Base-by-base conservation (phyloP, 2,113 vertebrate species). In the Tympanuchus pallidicinctus region DNA sequence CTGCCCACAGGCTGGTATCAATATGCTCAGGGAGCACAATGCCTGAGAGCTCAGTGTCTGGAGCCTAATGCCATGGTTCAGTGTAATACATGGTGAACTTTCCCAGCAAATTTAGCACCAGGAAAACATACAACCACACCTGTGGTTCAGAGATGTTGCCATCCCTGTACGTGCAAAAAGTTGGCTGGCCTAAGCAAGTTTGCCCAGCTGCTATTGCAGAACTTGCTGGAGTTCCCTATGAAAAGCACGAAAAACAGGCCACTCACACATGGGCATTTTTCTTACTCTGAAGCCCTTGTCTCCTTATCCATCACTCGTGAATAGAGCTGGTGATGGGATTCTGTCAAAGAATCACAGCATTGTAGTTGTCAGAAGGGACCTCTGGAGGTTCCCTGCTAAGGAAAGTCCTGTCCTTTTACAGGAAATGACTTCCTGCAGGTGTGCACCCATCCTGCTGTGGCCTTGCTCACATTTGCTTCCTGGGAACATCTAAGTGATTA, bases 391-490 rank as follows among this genome's bases (percentile, higher is more conserved):
- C 30, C 30, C 32, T 59, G 32, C 56, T 59, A n/a, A 32, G 32
- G 56, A 59, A 19, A 32, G 56, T 59, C 56, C 56, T 57, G 2
- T 72, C 34, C 28, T 69, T 36, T 63, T 73, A 17, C 20, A 70
- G 70, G 25, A 83, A 91, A 74, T 24, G 45, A 72, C 76, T 88
- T 90, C 50, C 72, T 91, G 69, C 69, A 82, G 50, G 48, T 30
- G 65, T 36, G 60, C 72, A 34, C 59, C 47, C 61, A 47, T 5
- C 93, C 88, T 71, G 34, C 88, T 77, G 32, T 86, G 90, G 76
- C 47, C 52, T 88, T 60, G 80, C 76, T 94, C 76, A 60, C 34
- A 50, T 88, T 88, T 83, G 75, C 82, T 76, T 92, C 92, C 89
- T 77, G 79, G 67, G 64, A 75, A 38, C 0, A 4, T 90, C 72